phyloP scores from a whole-genome alignment of 2,888 invertebrate genomes.

The Cheilosia impressa region DNA sequence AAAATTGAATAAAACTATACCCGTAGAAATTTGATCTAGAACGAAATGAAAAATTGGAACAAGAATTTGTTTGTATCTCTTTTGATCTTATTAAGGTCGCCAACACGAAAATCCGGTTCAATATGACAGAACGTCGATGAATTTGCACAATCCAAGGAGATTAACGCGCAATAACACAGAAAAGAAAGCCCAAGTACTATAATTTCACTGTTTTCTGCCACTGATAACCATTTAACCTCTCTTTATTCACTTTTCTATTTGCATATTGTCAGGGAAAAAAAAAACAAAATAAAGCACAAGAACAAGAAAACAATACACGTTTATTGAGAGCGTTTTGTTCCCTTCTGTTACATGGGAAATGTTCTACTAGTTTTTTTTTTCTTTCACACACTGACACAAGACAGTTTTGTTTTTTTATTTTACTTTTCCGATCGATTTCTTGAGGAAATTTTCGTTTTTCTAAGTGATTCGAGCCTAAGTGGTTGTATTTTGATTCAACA shows the following conservation, averaged over 20 bases:
- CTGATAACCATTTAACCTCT: constrained; percentile 44
- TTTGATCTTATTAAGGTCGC: constrained; percentile 27
- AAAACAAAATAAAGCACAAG: constrained; percentile 21
- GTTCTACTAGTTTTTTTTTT: constrained; percentile 27
- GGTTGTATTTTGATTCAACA: neutral
- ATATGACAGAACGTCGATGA: constrained; percentile 15
- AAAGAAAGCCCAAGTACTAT: constrained; percentile 3
- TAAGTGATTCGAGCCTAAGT: neutral
- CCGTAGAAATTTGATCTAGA: constrained; percentile 15
- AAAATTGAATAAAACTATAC: neutral
- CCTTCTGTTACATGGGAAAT: constrained; percentile 28
- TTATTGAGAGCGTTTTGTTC: neutral
- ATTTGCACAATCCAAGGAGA: constrained; percentile 16
- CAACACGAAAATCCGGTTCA: constrained; percentile 7
- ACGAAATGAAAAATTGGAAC: constrained; percentile 39
- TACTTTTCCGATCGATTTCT: constrained; percentile 52
- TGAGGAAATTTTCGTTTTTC: neutral
- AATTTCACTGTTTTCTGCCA: constrained; percentile 17
- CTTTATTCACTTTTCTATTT: constrained; percentile 47
- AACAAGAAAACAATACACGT: constrained; percentile 34
- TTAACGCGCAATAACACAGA: constrained; percentile 19
- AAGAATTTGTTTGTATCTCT: neutral
- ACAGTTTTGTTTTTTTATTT: constrained; percentile 17
- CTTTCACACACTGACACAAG: constrained; percentile 21
- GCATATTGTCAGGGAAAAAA: constrained; percentile 39